Conservation (phyloP, 2,113 vertebrate genomes). For the Galeopterus variegatus region DNA sequence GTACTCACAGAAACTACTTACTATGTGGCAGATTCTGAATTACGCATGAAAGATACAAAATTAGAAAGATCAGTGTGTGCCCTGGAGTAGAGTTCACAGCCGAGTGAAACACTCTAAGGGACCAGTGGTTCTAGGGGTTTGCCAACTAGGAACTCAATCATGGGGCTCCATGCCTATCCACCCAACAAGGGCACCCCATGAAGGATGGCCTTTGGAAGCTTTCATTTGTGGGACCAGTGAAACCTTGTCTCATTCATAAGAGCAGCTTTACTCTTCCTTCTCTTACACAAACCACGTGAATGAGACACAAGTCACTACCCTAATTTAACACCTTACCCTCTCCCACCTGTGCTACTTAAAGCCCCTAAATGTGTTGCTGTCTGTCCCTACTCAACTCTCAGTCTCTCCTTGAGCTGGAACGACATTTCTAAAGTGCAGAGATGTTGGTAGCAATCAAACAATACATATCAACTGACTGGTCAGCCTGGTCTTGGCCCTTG, state of each 20-base stretch:
- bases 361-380: neutral
- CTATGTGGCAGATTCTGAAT: neutral
- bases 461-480: neutral
- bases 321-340: neutral
- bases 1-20: neutral
- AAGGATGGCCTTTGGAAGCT: neutral
- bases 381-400: neutral
- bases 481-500: neutral
- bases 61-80: neutral
- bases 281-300: accelerated
- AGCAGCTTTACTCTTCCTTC: neutral
- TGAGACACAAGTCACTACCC: neutral
- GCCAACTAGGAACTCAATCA: neutral
- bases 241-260: accelerated
- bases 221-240: neutral
- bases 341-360: neutral
- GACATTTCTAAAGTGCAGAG: neutral
- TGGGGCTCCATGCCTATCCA: accelerated
- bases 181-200: accelerated
- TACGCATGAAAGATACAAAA: neutral
- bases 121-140: neutral
- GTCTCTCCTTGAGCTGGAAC: neutral
- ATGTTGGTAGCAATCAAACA: no score
- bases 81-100: neutral
- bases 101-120: neutral